Evolutionary conservation across 1,140 invertebrate species (phyloP).

Genomic region (Nymphalis io): DNA sequence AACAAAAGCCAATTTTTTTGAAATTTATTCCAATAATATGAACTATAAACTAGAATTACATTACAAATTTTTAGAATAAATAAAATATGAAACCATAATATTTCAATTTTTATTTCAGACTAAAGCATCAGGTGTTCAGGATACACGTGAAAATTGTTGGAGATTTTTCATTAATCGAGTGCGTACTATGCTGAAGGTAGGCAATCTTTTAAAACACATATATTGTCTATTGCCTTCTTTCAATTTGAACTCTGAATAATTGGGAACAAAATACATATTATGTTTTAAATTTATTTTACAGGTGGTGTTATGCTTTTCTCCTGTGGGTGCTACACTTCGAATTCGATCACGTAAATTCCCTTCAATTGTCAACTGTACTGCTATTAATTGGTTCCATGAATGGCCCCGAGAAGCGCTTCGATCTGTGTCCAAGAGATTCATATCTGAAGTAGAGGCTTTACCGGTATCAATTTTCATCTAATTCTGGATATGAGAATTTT

Average conservation of each 20-base stretch:
- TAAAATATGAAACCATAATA: too few relatives aligned
- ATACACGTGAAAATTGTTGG: conserved; percentile 97
- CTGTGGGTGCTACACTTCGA: conserved; percentile 92
- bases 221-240: too few relatives aligned
- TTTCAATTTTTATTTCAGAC: conserved; percentile 50
- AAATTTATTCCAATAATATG: too few relatives aligned
- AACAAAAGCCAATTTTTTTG: too few relatives aligned
- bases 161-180: conserved; percentile 96
- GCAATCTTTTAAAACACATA: too few relatives aligned
- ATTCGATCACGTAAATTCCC: conserved; percentile 95
- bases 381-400: conserved; percentile 98
- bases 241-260: too few relatives aligned
- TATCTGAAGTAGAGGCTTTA: conserved; percentile 87
- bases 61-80: too few relatives aligned
- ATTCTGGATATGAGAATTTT: neutral
- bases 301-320: conserved; percentile 95
- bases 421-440: conserved; percentile 92
- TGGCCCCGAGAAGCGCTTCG: conserved; percentile 95
- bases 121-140: conserved; percentile 89
- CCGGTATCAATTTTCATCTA: conserved; percentile 70
- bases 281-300: conserved; percentile 26
- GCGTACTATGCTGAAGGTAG: conserved; percentile 84
- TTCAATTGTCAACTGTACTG: conserved; percentile 95
- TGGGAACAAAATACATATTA: neutral
- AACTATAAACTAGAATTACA: too few relatives aligned